phyloP scores from a whole-genome alignment of 2,888 invertebrate species.

The Ariolimax columbianus region DNA sequence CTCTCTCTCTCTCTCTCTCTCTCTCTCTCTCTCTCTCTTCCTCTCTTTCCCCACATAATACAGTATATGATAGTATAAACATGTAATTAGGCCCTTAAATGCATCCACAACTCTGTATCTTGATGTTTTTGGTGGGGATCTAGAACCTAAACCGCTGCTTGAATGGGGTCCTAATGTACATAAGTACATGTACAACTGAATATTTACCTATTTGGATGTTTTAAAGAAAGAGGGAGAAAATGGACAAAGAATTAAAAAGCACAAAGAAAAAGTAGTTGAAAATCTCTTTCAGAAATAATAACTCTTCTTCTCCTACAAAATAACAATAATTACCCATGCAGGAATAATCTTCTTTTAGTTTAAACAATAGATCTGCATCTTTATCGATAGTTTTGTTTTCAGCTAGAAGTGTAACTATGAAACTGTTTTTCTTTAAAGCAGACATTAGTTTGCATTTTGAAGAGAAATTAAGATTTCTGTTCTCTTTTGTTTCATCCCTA shows the following conservation, averaged over 20 bases:
- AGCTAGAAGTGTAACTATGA: not conserved
- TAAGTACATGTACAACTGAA: no score
- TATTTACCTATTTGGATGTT: no score
- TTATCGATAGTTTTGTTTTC: not conserved
- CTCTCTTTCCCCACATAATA: no score
- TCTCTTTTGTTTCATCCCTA: conserved; percentile 17
- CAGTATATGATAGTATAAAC: no score
- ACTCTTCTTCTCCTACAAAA: not conserved
- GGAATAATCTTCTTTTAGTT: not conserved
- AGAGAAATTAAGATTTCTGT: not conserved
- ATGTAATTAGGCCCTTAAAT: no score
- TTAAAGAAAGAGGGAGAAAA: not conserved
- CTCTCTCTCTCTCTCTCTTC: no score
- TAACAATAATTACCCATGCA: not conserved
- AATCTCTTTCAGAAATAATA: not conserved
- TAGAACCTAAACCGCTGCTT: no score
- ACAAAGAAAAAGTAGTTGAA: not conserved
- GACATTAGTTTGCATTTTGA: not conserved
- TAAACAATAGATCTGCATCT: not conserved
- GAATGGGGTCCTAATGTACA: no score
- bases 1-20: no score
- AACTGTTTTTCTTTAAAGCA: not conserved
- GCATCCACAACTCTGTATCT: no score
- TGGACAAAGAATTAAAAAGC: not conserved
- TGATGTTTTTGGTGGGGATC: no score